phyloP scores from a whole-genome alignment of 1,140 invertebrate genomes.

The Phymorhynchus buccinoides region DNA sequence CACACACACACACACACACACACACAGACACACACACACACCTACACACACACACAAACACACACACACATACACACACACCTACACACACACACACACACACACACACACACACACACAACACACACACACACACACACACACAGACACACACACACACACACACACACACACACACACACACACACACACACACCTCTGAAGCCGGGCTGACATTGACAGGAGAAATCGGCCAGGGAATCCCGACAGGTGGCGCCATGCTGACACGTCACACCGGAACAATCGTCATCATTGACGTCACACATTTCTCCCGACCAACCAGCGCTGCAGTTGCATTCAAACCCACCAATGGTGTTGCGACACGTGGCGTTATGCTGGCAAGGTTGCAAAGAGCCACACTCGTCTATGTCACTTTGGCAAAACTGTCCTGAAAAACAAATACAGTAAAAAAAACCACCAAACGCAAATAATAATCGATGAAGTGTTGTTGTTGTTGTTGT shows the following conservation, averaged over 20 bases:
- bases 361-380: constrained; percentile 91
- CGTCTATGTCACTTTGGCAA: constrained; percentile 50
- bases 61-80: too few relatives aligned
- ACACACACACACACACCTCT: constrained; percentile 84
- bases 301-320: constrained; percentile 91
- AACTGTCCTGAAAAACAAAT: constrained; percentile 37
- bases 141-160: too few relatives aligned
- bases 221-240: constrained; percentile 81
- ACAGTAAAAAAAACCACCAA: background rate
- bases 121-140: too few relatives aligned
- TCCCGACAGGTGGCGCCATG: constrained; percentile 77
- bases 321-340: constrained; percentile 84
- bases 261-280: constrained; percentile 72
- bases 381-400: constrained; percentile 74
- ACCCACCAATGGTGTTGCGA: constrained; percentile 87
- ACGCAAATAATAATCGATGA: too few relatives aligned
- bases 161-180: too few relatives aligned
- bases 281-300: constrained; percentile 78
- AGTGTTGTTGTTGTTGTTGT: too few relatives aligned
- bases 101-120: too few relatives aligned
- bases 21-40: too few relatives aligned
- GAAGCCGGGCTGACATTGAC: constrained; percentile 89
- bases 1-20: too few relatives aligned
- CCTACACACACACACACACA: too few relatives aligned
- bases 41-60: too few relatives aligned